Base-by-base conservation (phyloP, 2,797 vertebrate species). In the Calcarius lapponicus region DNA sequence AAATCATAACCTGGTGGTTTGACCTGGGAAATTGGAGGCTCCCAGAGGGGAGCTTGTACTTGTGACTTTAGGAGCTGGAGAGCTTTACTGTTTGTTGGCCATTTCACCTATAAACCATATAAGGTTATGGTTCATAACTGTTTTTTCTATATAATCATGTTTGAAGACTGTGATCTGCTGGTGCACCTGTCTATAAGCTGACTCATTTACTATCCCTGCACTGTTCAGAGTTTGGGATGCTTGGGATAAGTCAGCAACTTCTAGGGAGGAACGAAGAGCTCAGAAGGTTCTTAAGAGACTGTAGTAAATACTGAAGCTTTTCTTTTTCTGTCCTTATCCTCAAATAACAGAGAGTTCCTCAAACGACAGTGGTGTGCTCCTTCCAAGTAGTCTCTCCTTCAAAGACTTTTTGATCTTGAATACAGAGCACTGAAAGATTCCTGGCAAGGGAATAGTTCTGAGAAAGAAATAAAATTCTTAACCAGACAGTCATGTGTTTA, bases 391-490 rank as follows among this genome's bases (percentile, higher is more conserved):
- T 80, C 17, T 80, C 11, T 86, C 8, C 45, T 73, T 86, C 54
- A 75, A 51, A 91, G 54, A 50, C 22, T 11, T 80, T 89, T 89
- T 80, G 64, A 70, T 92, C 89, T 85, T 56, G 34, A 74, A 54
- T 58, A 36, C 18, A 61, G 1, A 22, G 82, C 1, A 9, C 50
- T 42, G 81, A 82, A 87, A 91, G 75, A 72, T 67, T 87, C 70
- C 58, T 92, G 80, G 83, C 73, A 84, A 73, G 48, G 56, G 88
- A 83, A 38, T 92, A 25, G 31, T 87, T 80, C 81, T 78, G 86
- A 82, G 78, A 92, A 90, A 48, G 53, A 88, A 78, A 65, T 31
- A 29, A 47, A 69, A 82, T 85, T 92, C 78, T 89, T 64, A 93
- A 82, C 74, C 36, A 56, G 56, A 29, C 29, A 53, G 38, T 79